Percentiles rank a stretch among this genome's conserved stretches.
Conservation (phyloP, 1,140 invertebrate genomes). For the Papilio dardanus region DNA sequence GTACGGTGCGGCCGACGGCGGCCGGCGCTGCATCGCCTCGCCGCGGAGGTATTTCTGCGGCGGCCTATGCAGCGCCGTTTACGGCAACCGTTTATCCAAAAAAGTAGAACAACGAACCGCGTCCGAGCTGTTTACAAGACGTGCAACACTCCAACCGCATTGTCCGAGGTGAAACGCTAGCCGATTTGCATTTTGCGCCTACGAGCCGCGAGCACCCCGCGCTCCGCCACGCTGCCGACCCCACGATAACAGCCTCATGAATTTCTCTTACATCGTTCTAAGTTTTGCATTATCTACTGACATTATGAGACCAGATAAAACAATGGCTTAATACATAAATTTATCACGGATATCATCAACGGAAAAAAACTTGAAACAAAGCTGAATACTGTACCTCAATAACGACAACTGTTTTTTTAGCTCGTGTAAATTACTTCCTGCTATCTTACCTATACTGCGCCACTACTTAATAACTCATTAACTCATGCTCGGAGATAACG, state of each 20-base stretch:
- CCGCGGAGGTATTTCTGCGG: constrained; percentile 70
- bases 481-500: constrained; percentile 51
- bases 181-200: constrained; percentile 78
- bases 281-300: constrained; percentile 21
- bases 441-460: constrained; percentile 44
- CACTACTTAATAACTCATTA: constrained; percentile 54
- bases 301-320: not conserved
- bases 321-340: constrained; percentile 15
- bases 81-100: constrained; percentile 77
- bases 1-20: constrained; percentile 65
- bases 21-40: constrained; percentile 72
- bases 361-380: constrained; percentile 39
- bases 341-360: constrained; percentile 28
- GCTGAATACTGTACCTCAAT: constrained; percentile 39
- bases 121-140: constrained; percentile 75
- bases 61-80: constrained; percentile 73
- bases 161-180: constrained; percentile 74
- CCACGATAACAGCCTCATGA: constrained; percentile 49
- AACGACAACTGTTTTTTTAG: constrained; percentile 34
- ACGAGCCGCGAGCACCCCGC: constrained; percentile 52
- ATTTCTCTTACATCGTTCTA: constrained; percentile 57
- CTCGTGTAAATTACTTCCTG: constrained; percentile 51
- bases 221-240: constrained; percentile 41
- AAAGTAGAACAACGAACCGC: constrained; percentile 79
- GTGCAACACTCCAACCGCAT: constrained; percentile 73